Evolutionary conservation across 2,888 invertebrate species (phyloP).

Genomic region (Atherix ibis): DNA sequence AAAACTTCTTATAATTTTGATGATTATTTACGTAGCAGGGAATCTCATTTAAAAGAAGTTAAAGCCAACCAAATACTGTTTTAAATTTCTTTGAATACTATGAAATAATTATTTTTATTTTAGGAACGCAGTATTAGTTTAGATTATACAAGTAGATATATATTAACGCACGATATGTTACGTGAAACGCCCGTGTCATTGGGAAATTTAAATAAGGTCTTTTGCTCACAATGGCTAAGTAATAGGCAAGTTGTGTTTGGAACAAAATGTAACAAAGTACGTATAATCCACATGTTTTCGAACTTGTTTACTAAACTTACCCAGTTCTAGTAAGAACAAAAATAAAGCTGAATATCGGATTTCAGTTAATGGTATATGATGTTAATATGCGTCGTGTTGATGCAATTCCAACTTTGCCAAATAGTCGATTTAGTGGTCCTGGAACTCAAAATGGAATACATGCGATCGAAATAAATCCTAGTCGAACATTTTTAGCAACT

Average conservation of each 20-base stretch:
- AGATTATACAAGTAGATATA: slow-evolving; percentile 73
- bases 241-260: slow-evolving; percentile 91
- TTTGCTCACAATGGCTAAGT: slow-evolving; percentile 92
- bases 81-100: no score
- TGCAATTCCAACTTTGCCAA: slow-evolving; percentile 73
- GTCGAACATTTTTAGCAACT: slow-evolving; percentile 75
- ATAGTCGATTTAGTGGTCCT: slow-evolving; percentile 37
- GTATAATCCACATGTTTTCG: slow-evolving; percentile 3
- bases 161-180: slow-evolving; percentile 78
- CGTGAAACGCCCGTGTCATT: slow-evolving; percentile 69
- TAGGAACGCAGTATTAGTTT: slow-evolving; percentile 47
- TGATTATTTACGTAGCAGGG: slow-evolving; percentile 66
- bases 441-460: slow-evolving; percentile 73
- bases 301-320: no score
- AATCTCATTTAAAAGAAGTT: slow-evolving; percentile 54
- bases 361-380: slow-evolving; percentile 79
- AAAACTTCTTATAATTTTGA: slow-evolving; percentile 74
- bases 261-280: slow-evolving; percentile 91
- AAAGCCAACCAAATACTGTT: slow-evolving; percentile 6
- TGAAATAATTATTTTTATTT: slow-evolving; percentile 4
- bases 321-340: no score
- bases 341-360: slow-evolving; percentile 11
- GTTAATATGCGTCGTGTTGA: slow-evolving; percentile 72
- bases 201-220: slow-evolving; percentile 81
- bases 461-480: slow-evolving; percentile 87